phyloP scores from a whole-genome alignment of 1,140 invertebrate species.

The Lethocerus indicus region DNA sequence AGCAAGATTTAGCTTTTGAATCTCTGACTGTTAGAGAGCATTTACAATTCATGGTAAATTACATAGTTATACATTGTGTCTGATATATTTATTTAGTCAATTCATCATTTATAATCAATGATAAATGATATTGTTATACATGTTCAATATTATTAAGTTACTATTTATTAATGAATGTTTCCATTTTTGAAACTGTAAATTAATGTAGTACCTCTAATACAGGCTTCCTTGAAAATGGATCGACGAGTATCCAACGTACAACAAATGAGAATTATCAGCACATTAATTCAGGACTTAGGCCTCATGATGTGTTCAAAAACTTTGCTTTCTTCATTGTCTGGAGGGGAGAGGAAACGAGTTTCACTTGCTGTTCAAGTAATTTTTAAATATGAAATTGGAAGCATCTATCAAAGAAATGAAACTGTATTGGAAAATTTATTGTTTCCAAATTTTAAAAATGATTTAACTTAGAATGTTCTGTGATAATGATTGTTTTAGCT shows the following conservation, averaged over 20 bases:
- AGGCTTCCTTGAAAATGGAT: conserved; percentile 25
- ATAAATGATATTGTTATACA: too few species aligned
- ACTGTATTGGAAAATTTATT: too few species aligned
- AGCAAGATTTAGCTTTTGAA: conserved; percentile 47
- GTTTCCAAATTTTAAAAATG: not conserved
- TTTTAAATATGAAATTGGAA: too few species aligned
- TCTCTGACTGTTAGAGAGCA: conserved; percentile 51
- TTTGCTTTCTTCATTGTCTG: conserved; percentile 62
- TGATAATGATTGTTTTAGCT: conserved; percentile 15
- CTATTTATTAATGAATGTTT: too few species aligned
- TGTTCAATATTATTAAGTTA: too few species aligned
- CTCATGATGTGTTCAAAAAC: conserved; percentile 61
- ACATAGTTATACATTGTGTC: not conserved
- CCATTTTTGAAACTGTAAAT: too few species aligned
- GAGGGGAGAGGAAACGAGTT: conserved; percentile 82
- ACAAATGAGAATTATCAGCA: conserved; percentile 21
- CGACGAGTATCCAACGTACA: conserved; percentile 17
- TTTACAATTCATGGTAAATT: conserved; percentile 51
- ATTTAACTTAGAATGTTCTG: conserved; percentile 2
- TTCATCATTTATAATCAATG: too few species aligned
- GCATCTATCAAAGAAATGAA: too few species aligned
- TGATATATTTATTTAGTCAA: not conserved
- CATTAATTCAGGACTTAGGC: conserved; percentile 49
- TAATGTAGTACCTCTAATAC: too few species aligned
- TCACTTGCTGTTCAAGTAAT: conserved; percentile 74